Evolutionary conservation across 2,888 invertebrate genomes (phyloP), one percentile per base, ranked within the genome.

Genomic region (Drosophila histrio): DNA sequence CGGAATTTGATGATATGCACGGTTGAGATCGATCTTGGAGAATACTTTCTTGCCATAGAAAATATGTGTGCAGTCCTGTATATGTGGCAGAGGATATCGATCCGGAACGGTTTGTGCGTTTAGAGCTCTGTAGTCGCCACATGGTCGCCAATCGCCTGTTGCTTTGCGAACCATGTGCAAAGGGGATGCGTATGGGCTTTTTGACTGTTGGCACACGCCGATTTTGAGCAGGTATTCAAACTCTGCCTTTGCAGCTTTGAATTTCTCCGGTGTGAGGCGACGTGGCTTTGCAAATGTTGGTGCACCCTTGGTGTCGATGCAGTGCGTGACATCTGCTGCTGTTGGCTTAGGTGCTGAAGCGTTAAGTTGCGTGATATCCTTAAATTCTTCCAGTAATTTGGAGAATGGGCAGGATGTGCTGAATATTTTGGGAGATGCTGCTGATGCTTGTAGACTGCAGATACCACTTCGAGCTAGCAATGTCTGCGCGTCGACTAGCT

Each of bases 131-230:
- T 26, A 22, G 24, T 6, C 43, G 24, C 43, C 9, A n/a, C n/a
- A n/a, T n/a, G n/a, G n/a, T n/a, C n/a, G n/a, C n/a, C n/a, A 43
- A 8, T 43, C 24, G 13, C 24, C 41, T 22, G 41, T 43, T 43
- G 8, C 9, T 5, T 43, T 43, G 24, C 43, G 43, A 1, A 43
- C 43, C 24, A 26, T 26, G 43, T 43, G 24, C 26, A 44, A 15
- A 2, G 22, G 41, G n/a, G 44, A 44, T 26, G 44, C 17, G 8
- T 44, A 44, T 44, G 44, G 7, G 6, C 44, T n/a, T 44, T 41
- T 39, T 8, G 15, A n/a, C n/a, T n/a, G 26, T 2, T 15, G 43
- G 15, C 26, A 43, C 7, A 24, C 43, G 9, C 6, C 43, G n/a
- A n/a, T n/a, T n/a, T n/a, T n/a, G n/a, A n/a, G n/a, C 38, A 38